Evolutionary conservation across 2,797 vertebrate species (phyloP).

Genomic region (Enoplosus armatus): DNA sequence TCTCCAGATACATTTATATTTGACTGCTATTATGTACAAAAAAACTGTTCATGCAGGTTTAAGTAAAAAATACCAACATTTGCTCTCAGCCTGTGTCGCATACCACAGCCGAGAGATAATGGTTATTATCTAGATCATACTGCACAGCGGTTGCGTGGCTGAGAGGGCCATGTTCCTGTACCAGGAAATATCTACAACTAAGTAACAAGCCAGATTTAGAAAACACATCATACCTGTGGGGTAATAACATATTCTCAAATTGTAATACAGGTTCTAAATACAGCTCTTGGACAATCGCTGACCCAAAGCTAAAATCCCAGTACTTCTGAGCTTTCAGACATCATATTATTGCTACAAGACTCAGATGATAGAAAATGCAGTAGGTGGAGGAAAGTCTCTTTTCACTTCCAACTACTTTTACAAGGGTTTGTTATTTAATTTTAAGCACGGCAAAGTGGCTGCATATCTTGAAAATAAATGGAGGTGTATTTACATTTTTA

Average conservation of each 20-base stretch:
- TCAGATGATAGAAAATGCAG: background rate
- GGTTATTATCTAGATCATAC: background rate
- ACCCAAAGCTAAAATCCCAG: background rate
- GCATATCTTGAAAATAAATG: background rate
- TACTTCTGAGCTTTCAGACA: background rate
- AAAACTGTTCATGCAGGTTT: too few species aligned
- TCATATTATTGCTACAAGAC: conserved; percentile 6
- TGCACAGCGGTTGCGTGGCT: background rate
- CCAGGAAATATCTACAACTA: background rate
- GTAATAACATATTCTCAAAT: background rate
- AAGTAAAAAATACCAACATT: background rate
- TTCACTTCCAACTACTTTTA: too few species aligned
- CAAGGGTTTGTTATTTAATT: background rate
- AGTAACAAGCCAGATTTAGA: background rate
- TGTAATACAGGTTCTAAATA: background rate
- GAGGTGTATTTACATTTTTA: background rate
- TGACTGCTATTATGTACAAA: conserved; percentile 1
- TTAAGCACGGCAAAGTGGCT: background rate
- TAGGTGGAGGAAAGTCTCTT: background rate
- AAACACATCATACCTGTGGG: background rate
- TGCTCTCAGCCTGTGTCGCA: background rate
- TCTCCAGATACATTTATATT: background rate
- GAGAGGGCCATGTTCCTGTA: background rate
- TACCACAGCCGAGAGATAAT: background rate
- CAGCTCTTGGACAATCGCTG: background rate